Evolutionary conservation across 2,113 vertebrate species (phyloP).

Genomic region (Heterochromis multidens): DNA sequence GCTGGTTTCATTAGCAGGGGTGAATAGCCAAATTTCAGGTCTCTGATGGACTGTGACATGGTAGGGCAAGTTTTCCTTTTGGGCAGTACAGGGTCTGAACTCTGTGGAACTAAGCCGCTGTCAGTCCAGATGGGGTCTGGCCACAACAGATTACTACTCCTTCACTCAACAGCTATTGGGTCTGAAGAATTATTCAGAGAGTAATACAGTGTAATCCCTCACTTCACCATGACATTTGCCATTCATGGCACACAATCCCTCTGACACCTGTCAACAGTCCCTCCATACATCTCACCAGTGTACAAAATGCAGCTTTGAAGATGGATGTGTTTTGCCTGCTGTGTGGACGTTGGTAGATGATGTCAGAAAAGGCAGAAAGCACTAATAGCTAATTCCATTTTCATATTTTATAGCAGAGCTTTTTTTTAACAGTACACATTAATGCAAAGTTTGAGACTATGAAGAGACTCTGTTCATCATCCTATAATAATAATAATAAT

Average conservation of each 20-base stretch:
- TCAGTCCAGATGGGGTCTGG: slow-evolving; percentile 68
- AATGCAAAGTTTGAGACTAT: neutral
- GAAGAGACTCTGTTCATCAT: neutral
- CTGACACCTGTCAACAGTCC: slow-evolving; percentile 51
- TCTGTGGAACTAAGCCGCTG: slow-evolving; percentile 66
- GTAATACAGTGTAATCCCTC: slow-evolving; percentile 66
- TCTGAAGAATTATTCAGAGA: slow-evolving; percentile 58
- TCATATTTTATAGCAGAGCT: neutral
- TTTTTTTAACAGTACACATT: neutral
- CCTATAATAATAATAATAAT: neutral
- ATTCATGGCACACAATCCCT: slow-evolving; percentile 55
- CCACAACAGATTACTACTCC: slow-evolving; percentile 61
- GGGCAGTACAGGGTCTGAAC: slow-evolving; percentile 36
- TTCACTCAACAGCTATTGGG: slow-evolving; percentile 36
- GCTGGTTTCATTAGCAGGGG: slow-evolving; percentile 65
- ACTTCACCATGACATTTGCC: slow-evolving; percentile 54
- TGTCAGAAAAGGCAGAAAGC: neutral
- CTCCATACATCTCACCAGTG: neutral
- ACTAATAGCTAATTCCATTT: neutral
- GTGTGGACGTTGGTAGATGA: neutral
- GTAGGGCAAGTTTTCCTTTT: slow-evolving; percentile 58
- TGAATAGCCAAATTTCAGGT: slow-evolving; percentile 72
- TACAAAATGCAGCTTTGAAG: slow-evolving; percentile 12
- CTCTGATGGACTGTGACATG: slow-evolving; percentile 71
- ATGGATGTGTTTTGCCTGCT: neutral